These are phyloP conservation scores for Hypocryptadius cinnamomeus DNA, from an alignment of 2,113 vertebrate species.

Conservation along the genomic window DNA sequence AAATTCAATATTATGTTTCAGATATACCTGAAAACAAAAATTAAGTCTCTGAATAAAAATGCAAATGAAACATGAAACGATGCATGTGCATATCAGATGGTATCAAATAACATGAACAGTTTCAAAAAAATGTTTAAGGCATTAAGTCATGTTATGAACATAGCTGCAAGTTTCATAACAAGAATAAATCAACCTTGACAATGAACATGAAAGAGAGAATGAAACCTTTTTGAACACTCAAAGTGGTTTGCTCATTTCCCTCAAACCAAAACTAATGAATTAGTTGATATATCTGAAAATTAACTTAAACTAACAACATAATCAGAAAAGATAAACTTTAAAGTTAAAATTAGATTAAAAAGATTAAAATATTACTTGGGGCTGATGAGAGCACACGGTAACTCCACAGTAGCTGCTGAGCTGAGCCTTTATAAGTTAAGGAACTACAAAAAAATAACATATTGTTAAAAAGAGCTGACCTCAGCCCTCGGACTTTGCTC, in stretches of 20 bases:
- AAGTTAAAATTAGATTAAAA: constrained; percentile 13
- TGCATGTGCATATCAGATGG: neutral
- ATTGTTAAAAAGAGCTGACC: neutral
- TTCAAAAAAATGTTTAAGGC: constrained; percentile 41
- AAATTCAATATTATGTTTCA: neutral
- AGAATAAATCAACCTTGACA: constrained; percentile 38
- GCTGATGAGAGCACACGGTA: neutral
- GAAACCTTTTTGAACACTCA: constrained; percentile 41
- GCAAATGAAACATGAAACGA: neutral
- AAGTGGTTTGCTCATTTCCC: constrained; percentile 17
- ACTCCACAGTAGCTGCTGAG: neutral
- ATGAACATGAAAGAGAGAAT: constrained; percentile 1
- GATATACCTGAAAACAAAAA: neutral
- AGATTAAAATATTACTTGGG: constrained; percentile 30
- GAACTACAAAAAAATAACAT: neutral
- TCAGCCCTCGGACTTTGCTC: constrained; percentile 39
- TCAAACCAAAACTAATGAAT: neutral
- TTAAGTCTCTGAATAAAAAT: neutral
- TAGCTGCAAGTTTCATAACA: constrained; percentile 12
- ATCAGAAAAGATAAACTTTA: constrained; percentile 21
- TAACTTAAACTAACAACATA: constrained; percentile 14
- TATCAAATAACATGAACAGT: neutral
- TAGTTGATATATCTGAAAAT: constrained; percentile 42
- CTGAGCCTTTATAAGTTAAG: neutral
- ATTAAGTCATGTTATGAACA: neutral